Base-by-base conservation (phyloP, 2,797 vertebrate genomes). In the Typhlichthys eigenmanni region DNA sequence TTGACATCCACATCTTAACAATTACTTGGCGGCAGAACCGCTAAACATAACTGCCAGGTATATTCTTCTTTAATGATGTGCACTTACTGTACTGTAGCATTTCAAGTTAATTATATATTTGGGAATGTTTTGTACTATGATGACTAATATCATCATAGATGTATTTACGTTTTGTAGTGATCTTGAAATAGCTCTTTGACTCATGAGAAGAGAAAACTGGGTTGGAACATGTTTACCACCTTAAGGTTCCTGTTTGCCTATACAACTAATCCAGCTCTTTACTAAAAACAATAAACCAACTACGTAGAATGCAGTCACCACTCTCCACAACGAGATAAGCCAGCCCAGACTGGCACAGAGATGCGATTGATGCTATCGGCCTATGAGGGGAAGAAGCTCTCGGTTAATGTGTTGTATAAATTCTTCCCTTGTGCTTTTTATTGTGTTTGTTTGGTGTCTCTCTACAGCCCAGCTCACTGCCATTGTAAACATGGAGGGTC, bases 161-260 rank as follows among this genome's bases (percentile, higher is more conserved):
- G 38, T 38, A 38, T 6, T 8, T 38, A 38, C 38, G 1, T 38
- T 38, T 38, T 38, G 38, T 38, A 6, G 38, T 38, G 38, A 38
- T 38, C 1, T 38, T 74, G 54, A 62, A 61, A 74, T 64, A 78
- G 63, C 69, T 52, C 46, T 74, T 78, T 77, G 74, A 78, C 74
- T 84, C 73, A 74, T 75, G 73, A n/a, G 65, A 69, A 64, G 66
- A 74, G 63, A 62, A 32, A 17, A 17, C 32, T 11, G 49, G 61
- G 71, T 56, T 78, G 60, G 68, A 13, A 72, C 45, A 29, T 53
- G 51, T 38, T 60, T 57, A 77, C 76, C 73, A 82, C 75, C 58
- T 24, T 24, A 24, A 69, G 66, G 79, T 71, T 77, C 85, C 77
- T 86, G 76, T 88, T 89, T 88, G 73, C 78, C 62, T 82, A 66